Evolutionary conservation across 2,797 vertebrate genomes (phyloP).

Genomic region (Ctenopoma kingsleyae): DNA sequence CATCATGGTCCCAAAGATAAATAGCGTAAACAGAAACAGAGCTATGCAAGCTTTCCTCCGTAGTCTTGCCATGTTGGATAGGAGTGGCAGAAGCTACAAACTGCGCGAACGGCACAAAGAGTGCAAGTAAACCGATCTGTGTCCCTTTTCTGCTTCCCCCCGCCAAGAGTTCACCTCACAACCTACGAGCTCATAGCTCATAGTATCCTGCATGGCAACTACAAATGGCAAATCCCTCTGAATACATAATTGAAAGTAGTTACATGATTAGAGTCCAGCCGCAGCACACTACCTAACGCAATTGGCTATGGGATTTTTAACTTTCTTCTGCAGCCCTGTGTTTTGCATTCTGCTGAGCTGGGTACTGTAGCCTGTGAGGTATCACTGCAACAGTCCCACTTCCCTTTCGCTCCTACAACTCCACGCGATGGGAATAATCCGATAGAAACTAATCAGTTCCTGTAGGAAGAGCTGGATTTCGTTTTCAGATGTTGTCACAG

Average conservation of each 20-base stretch:
- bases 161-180: constrained; percentile 27
- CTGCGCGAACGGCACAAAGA: constrained; percentile 10
- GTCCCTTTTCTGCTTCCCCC: constrained; percentile 11
- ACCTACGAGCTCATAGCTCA: constrained; percentile 7
- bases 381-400: background rate
- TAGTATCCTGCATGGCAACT: constrained; percentile 18
- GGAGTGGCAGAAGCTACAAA: constrained; percentile 19
- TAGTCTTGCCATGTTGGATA: constrained; percentile 85
- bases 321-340: constrained; percentile 48
- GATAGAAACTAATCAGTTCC: background rate
- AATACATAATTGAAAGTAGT: constrained; percentile 18
- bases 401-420: background rate
- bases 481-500: background rate
- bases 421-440: background rate
- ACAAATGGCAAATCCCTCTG: background rate
- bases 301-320: constrained; percentile 23
- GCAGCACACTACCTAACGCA: constrained; percentile 39
- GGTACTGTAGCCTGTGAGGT: background rate
- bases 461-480: background rate
- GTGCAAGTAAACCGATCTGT: constrained; percentile 17
- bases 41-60: constrained; percentile 89
- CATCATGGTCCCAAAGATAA: constrained; percentile 92
- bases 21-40: constrained; percentile 90
- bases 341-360: constrained; percentile 33
- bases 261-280: constrained; percentile 61